Percentiles rank a stretch among this genome's conserved stretches.
phyloP scores from a whole-genome alignment of 2,113 vertebrate species.

The Panthera uncia region DNA sequence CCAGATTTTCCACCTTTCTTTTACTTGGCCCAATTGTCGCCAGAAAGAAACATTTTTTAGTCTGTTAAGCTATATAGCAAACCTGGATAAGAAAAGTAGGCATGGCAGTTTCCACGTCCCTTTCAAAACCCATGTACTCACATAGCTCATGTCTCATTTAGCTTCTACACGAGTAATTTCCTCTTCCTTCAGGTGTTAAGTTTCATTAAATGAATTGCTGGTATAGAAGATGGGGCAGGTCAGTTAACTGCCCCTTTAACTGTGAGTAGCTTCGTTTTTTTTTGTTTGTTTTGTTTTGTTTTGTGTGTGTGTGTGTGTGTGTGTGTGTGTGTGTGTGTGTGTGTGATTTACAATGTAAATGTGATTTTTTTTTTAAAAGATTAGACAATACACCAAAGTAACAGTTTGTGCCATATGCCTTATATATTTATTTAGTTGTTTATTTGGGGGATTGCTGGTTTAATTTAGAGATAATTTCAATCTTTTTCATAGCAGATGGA shows the following conservation, averaged over 20 bases:
- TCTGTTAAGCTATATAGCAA: neutral
- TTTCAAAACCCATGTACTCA: neutral
- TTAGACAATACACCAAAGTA: constrained; percentile 42
- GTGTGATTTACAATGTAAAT: neutral
- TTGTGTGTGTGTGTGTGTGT: too few relatives aligned
- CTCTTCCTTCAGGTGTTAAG: constrained; percentile 40
- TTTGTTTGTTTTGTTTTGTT: too few relatives aligned
- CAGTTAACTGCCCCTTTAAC: neutral
- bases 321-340: too few relatives aligned
- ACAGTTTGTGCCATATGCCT: constrained; percentile 42
- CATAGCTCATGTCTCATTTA: neutral
- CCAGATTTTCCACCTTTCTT: rapidly evolving
- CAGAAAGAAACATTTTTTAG: neutral
- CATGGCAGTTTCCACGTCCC: neutral
- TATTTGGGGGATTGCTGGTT: constrained; percentile 60
- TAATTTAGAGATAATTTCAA: constrained; percentile 40
- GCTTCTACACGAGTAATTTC: neutral
- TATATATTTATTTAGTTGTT: neutral
- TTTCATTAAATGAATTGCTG: neutral
- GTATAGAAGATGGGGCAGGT: neutral
- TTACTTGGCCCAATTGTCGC: neutral
- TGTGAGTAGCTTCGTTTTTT: constrained; percentile 35
- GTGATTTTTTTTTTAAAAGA: neutral
- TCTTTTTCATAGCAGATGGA: constrained; percentile 52
- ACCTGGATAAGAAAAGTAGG: neutral